Conservation (phyloP, 2,888 invertebrate genomes). For the Leptopilina myrica region DNA sequence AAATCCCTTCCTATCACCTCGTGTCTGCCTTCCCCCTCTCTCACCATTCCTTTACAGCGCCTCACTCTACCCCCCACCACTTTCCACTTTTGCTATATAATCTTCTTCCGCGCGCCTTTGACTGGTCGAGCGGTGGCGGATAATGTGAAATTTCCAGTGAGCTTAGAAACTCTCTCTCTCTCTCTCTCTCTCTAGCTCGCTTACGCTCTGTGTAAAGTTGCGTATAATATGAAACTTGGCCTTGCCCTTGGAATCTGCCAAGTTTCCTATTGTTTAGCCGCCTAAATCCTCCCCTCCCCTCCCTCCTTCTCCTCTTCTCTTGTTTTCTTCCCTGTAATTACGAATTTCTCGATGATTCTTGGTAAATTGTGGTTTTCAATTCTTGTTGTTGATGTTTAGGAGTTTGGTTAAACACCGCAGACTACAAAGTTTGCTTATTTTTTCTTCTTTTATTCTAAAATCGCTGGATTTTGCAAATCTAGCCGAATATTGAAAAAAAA, state of each 20-base stretch:
- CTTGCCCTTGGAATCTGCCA: slow-evolving; percentile 54
- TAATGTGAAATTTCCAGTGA: slow-evolving; percentile 55
- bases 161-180: slow-evolving; percentile 46
- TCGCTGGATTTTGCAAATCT: too few species aligned
- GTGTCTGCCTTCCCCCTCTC: not conserved
- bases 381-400: not conserved
- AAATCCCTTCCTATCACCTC: slow-evolving; percentile 18
- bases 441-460: too few species aligned
- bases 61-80: not conserved
- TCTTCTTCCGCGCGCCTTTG: not conserved
- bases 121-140: slow-evolving; percentile 45
- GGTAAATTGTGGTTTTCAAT: not conserved
- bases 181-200: not conserved
- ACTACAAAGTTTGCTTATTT: too few species aligned
- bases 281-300: slow-evolving; percentile 31
- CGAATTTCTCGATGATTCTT: slow-evolving; percentile 9
- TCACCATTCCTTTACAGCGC: not conserved
- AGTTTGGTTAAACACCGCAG: too few species aligned
- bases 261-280: slow-evolving; percentile 17
- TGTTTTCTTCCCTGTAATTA: slow-evolving; percentile 1
- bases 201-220: too few species aligned
- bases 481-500: too few species aligned
- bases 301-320: too few species aligned
- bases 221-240: slow-evolving; percentile 51
- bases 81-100: too few species aligned